phyloP scores from a whole-genome alignment of 2,888 invertebrate species.

The Osmoderma eremita region DNA sequence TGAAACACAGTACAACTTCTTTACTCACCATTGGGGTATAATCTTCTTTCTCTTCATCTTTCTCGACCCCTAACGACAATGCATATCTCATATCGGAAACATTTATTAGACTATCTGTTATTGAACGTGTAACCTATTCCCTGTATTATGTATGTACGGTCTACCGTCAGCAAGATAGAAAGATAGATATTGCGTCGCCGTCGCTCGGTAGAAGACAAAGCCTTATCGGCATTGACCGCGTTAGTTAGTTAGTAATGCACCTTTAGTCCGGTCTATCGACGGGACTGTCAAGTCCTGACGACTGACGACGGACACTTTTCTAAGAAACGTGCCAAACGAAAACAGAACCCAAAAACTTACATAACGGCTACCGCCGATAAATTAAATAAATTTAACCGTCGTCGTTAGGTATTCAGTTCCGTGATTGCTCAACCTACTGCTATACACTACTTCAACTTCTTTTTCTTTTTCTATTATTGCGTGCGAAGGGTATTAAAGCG shows the following conservation, averaged over 20 bases:
- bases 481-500: slow-evolving; percentile 36
- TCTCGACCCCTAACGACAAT: slow-evolving; percentile 6
- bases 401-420: slow-evolving; percentile 26
- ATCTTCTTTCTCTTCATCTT: slow-evolving; percentile 13
- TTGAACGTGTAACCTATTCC: slow-evolving; percentile 4
- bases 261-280: slow-evolving; percentile 17
- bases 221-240: slow-evolving; percentile 28
- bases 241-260: slow-evolving; percentile 36
- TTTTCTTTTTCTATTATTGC: slow-evolving; percentile 28
- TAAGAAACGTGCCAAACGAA: slow-evolving; percentile 20
- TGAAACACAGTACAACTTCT: too few species aligned
- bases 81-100: slow-evolving; percentile 39
- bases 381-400: slow-evolving; percentile 21
- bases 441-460: not conserved
- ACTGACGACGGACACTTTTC: slow-evolving; percentile 26
- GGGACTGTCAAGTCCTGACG: slow-evolving; percentile 17
- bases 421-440: slow-evolving; percentile 30
- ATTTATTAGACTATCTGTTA: slow-evolving; percentile 39
- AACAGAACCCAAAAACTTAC: slow-evolving; percentile 30
- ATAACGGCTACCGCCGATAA: slow-evolving; percentile 29
- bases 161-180: slow-evolving; percentile 25
- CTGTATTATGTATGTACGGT: slow-evolving; percentile 9
- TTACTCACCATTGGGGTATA: too few species aligned
- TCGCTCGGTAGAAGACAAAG: slow-evolving; percentile 26
- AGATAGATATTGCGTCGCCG: slow-evolving; percentile 4